These are phyloP conservation scores for Tinea pellionella DNA, from an alignment of 2,888 invertebrate genomes.

Conservation along the genomic window DNA sequence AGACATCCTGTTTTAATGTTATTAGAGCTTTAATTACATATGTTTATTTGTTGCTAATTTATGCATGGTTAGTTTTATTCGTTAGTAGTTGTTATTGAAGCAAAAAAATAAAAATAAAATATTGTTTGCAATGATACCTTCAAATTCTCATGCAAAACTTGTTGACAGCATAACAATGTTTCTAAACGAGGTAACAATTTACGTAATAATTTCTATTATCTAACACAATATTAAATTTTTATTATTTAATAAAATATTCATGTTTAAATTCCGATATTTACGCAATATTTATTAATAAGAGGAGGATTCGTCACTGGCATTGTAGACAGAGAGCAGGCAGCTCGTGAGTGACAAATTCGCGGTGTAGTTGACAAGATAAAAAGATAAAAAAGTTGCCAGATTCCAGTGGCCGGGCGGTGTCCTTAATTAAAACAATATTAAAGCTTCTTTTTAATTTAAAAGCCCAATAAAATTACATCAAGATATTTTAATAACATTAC, in stretches of 20 bases:
- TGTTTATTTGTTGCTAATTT: no score
- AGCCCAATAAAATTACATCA: no score
- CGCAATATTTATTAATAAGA: neutral
- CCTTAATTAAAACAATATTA: no score
- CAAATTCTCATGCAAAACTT: neutral
- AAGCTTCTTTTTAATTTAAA: no score
- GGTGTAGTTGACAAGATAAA: neutral
- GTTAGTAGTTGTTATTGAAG: no score
- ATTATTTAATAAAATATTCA: neutral
- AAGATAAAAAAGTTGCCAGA: no score
- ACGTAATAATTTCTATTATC: neutral
- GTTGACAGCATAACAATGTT: neutral
- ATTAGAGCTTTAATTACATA: no score
- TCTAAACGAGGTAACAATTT: neutral
- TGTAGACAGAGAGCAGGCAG: neutral
- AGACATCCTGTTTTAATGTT: no score
- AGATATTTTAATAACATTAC: no score
- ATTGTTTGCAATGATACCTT: neutral
- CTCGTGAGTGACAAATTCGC: neutral
- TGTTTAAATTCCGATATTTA: neutral
- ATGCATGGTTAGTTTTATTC: no score
- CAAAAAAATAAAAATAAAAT: no score
- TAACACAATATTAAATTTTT: neutral
- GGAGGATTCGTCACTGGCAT: neutral
- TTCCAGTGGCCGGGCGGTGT: no score